Base-by-base conservation (phyloP, 2,113 vertebrate species). In the Gyps fulvus region DNA sequence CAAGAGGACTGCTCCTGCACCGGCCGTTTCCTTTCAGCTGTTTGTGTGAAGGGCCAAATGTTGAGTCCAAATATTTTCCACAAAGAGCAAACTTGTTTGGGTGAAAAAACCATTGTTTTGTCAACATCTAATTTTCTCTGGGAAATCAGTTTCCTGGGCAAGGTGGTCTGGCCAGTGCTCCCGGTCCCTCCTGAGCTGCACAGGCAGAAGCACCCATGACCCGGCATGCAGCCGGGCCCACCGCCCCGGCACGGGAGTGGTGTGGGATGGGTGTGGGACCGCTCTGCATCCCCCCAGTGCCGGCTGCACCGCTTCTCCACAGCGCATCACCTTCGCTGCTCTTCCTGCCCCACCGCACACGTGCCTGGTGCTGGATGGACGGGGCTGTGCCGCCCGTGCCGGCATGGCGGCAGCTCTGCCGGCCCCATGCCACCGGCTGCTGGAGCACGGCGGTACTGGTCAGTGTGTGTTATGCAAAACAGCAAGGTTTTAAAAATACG, bases 251-350 rank as follows among this genome's bases (percentile, higher is more conserved):
- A 43, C 2, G 1, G 36, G 34, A 31, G 3, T 1, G 2, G 34
- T 0, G 3, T 21, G 63, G 63, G 29, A 50, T 12, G 20, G 52
- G 23, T 36, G 36, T 36, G 32, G 45, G 29, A 20, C 8, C 1
- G 12, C 54, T 18, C 38, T 55, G n/a, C 13, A 2, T 47, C 27
- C 42, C 50, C 61, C 42, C 3, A 2, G 34, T 40, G 47, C 57
- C 1, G 3, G 15, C 27, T 27, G n/a, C 71, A 47, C 14, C 3
- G 1, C 7, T 14, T 19, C 50, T 36, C 59, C 17, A 2, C 3
- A 3, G 52, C 6, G 1, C 47, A 5, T 50, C 12, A 0, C 58
- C 42, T 22, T 6, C 0, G 2, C 65, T 32, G 32, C 65, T 14
- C 45, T 7, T 16, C 23, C 31, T 21, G 25, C 14, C 58, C 36